A percentile compares a stretch with the other conserved stretches of the same genome.
These are phyloP conservation scores for Prosapia bicincta DNA, from an alignment of 2,888 invertebrate species.

Conservation along the genomic window DNA sequence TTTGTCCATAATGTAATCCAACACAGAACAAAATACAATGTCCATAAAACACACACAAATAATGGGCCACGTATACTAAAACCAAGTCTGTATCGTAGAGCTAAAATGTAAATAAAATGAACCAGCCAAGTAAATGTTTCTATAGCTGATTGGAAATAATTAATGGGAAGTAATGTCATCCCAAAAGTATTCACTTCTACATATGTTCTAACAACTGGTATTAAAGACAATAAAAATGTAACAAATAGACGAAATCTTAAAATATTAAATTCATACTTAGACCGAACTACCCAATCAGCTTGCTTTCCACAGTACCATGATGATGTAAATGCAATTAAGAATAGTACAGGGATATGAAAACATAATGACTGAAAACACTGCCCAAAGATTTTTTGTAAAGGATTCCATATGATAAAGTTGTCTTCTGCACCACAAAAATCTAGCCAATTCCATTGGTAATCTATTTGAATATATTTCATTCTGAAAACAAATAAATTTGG, in stretches of 20 bases:
- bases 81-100: slow-evolving; percentile 58
- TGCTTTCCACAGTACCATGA: slow-evolving; percentile 75
- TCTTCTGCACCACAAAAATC: slow-evolving; percentile 67
- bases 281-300: slow-evolving; percentile 59
- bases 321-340: slow-evolving; percentile 71
- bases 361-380: slow-evolving; percentile 82
- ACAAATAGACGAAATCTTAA: slow-evolving; percentile 63
- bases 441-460: slow-evolving; percentile 63
- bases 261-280: slow-evolving; percentile 58
- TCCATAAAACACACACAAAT: neutral
- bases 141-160: slow-evolving; percentile 60
- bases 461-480: neutral
- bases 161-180: slow-evolving; percentile 15
- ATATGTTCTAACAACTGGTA: slow-evolving; percentile 40
- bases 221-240: slow-evolving; percentile 53
- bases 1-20: slow-evolving; percentile 67
- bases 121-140: slow-evolving; percentile 78
- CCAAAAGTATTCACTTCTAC: neutral
- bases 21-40: slow-evolving; percentile 47
- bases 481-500: too few species aligned
- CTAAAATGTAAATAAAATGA: slow-evolving; percentile 71
- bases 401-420: slow-evolving; percentile 67
- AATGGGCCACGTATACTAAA: slow-evolving; percentile 53
- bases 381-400: slow-evolving; percentile 68
- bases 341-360: slow-evolving; percentile 72